phyloP scores from a whole-genome alignment of 2,113 vertebrate species.

The Phoenicopterus ruber region DNA sequence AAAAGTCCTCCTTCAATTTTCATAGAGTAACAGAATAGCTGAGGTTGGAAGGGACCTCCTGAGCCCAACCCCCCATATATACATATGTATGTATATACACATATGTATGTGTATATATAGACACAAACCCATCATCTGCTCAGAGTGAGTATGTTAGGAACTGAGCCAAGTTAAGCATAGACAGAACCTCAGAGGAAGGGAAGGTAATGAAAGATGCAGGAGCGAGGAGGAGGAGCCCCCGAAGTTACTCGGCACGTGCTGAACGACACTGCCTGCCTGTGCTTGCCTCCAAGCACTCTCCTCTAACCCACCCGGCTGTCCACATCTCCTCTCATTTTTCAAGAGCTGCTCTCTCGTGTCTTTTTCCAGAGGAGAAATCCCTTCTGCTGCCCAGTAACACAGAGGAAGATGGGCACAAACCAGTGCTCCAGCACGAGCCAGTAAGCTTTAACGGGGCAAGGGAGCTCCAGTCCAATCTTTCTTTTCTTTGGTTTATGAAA shows the following conservation, averaged over 20 bases:
- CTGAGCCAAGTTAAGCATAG: background rate
- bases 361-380: background rate
- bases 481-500: background rate
- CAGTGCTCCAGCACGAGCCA: background rate
- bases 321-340: background rate
- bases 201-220: background rate
- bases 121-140: background rate
- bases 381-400: background rate
- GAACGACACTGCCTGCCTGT: background rate
- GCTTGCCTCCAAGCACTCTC: too few relatives aligned
- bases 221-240: background rate
- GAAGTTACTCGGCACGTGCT: rapidly evolving
- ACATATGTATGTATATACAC: background rate
- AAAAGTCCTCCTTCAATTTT: background rate
- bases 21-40: background rate
- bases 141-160: background rate
- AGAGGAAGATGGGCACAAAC: background rate
- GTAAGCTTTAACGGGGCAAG: background rate
- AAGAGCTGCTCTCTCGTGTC: background rate
- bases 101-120: background rate
- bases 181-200: background rate
- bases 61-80: background rate
- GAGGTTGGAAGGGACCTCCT: background rate
- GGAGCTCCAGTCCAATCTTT: background rate
- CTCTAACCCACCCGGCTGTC: background rate